phyloP scores from a whole-genome alignment of 2,113 vertebrate genomes.

The Ceyx melanurus region DNA sequence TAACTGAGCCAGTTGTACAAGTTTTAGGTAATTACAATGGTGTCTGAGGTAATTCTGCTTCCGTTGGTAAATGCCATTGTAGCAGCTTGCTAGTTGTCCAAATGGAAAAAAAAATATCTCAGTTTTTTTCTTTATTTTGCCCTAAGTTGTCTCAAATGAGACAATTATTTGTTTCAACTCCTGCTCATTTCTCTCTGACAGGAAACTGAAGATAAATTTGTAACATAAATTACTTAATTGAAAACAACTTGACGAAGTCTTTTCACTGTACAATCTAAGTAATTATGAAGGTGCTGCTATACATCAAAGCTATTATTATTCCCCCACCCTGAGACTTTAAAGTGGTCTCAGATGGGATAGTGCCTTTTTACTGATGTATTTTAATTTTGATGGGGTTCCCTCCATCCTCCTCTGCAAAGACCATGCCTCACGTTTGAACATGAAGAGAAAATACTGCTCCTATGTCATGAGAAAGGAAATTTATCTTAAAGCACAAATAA shows the following conservation, averaged over 20 bases:
- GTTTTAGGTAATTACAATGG: background rate
- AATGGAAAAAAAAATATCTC: background rate
- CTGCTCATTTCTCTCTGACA: background rate
- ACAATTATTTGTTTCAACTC: too few relatives aligned
- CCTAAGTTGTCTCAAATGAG: background rate
- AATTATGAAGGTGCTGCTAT: background rate
- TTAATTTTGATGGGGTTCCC: background rate
- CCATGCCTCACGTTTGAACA: background rate
- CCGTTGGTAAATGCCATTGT: background rate
- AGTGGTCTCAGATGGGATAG: background rate
- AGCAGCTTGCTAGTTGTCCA: background rate
- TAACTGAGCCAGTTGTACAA: background rate
- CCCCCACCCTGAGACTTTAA: background rate
- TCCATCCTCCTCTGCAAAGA: fast-evolving
- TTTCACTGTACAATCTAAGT: background rate
- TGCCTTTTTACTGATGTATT: background rate
- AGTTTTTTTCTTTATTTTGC: background rate
- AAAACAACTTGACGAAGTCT: background rate
- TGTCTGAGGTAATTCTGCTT: background rate
- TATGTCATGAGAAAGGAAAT: background rate
- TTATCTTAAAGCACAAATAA: background rate
- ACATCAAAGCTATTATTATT: background rate
- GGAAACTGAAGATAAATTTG: background rate
- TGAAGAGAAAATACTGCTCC: background rate
- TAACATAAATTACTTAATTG: background rate